Conservation (phyloP, 2,113 vertebrate genomes). For the Atrichornis clamosus region DNA sequence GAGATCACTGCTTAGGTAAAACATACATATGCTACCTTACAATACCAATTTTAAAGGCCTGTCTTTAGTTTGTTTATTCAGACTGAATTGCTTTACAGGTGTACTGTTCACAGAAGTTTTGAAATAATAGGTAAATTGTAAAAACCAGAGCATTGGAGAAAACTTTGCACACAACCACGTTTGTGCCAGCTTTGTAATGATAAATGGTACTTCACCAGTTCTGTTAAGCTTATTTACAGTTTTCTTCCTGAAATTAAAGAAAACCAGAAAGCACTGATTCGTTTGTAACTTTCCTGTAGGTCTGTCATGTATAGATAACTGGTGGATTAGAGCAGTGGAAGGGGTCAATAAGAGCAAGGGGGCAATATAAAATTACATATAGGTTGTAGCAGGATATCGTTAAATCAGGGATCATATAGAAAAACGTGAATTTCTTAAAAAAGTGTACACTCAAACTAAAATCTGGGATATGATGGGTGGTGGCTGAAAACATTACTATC, state of each 20-base stretch:
- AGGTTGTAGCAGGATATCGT: neutral
- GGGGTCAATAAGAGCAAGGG: neutral
- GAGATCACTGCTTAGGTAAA: neutral
- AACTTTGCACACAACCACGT: neutral
- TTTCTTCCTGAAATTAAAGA: neutral
- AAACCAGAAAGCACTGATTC: neutral
- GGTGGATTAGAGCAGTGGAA: neutral
- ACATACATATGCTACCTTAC: neutral
- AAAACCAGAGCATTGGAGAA: neutral
- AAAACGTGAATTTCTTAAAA: neutral
- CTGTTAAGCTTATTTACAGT: neutral
- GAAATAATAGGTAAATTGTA: neutral
- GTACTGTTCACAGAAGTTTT: neutral
- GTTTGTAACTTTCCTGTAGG: neutral
- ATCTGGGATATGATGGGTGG: neutral
- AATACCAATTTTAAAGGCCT: neutral
- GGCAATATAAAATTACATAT: neutral
- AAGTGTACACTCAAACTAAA: neutral
- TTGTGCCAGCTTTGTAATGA: neutral
- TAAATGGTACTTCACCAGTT: neutral
- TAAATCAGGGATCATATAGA: neutral
- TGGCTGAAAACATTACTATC: neutral
- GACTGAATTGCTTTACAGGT: neutral
- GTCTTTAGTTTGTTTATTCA: neutral
- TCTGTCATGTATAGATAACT: rapidly evolving